Conservation (phyloP, 2,113 vertebrate genomes). For the Physeter macrocephalus region DNA sequence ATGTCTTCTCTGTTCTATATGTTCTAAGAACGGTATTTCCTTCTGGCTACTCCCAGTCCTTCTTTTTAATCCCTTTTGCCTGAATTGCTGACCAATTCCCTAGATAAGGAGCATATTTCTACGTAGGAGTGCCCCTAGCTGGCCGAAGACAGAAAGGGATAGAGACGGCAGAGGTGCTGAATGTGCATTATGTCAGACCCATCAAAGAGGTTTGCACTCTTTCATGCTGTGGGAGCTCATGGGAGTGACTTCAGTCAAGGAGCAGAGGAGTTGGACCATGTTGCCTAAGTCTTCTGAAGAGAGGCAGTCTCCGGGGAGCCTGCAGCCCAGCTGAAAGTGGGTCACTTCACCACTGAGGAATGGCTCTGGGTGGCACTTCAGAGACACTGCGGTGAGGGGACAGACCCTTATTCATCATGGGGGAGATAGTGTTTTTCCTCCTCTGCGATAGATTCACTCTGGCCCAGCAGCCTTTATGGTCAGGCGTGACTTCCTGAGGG, state of each 20-base stretch:
- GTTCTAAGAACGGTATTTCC: not conserved
- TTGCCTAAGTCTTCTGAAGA: not conserved
- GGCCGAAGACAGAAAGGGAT: not conserved
- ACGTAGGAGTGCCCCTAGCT: not conserved
- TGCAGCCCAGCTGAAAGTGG: constrained; percentile 32
- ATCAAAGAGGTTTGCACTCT: constrained; percentile 44
- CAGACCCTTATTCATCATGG: constrained; percentile 43
- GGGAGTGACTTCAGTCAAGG: constrained; percentile 23
- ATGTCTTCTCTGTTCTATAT: not conserved
- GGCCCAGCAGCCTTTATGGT: constrained; percentile 45
- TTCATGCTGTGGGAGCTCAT: not conserved
- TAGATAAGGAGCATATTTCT: not conserved
- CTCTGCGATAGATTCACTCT: constrained; percentile 53
- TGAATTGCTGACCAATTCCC: not conserved
- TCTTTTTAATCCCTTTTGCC: not conserved
- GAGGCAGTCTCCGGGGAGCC: constrained; percentile 29
- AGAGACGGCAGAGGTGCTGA: not conserved
- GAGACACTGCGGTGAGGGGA: constrained; percentile 51
- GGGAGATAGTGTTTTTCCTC: constrained; percentile 74
- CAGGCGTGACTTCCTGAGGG: constrained; percentile 77
- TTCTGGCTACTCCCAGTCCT: not conserved
- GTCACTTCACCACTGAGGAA: constrained; percentile 44
- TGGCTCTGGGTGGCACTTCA: constrained; percentile 37
- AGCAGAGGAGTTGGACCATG: not conserved
- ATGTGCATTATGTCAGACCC: not conserved